Conservation (phyloP, 1,140 invertebrate species). For the Thalassaphorura encarpata region DNA sequence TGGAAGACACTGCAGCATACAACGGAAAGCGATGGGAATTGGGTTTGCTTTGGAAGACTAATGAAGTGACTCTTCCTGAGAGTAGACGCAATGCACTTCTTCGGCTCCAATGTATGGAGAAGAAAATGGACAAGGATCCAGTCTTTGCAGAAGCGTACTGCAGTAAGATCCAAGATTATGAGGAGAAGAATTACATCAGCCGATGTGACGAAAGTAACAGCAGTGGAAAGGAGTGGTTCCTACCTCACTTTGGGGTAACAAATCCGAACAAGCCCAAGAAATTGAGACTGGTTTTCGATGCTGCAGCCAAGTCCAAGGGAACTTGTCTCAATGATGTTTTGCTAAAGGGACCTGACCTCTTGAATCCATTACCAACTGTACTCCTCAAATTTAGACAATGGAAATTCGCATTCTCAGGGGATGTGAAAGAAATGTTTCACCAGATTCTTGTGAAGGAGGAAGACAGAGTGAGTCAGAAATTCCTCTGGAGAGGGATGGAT, state of each 20-base stretch:
- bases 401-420: slow-evolving; percentile 2
- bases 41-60: slow-evolving; percentile 2
- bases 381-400: slow-evolving; percentile 2
- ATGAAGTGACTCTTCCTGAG: not conserved
- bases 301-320: not conserved
- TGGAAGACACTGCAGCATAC: not conserved
- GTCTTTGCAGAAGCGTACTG: not conserved
- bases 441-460: not conserved
- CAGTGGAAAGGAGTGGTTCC: slow-evolving; percentile 5
- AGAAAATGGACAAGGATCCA: not conserved
- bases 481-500: slow-evolving; percentile 13
- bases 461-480: slow-evolving; percentile 5
- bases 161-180: not conserved
- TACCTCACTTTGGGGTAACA: slow-evolving; percentile 5
- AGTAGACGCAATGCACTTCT: not conserved
- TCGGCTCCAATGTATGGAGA: not conserved
- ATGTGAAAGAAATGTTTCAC: slow-evolving; percentile 18
- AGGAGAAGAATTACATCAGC: slow-evolving; percentile 10
- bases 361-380: slow-evolving; percentile 3
- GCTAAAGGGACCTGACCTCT: slow-evolving; percentile 2
- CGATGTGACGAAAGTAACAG: not conserved
- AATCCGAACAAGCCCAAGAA: slow-evolving; percentile 9
- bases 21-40: not conserved
- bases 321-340: slow-evolving; percentile 7
- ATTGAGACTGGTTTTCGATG: slow-evolving; percentile 6